These are phyloP conservation scores for Psittacula cyanocephala DNA, from an alignment of 2,113 vertebrate species.

Conservation along the genomic window DNA sequence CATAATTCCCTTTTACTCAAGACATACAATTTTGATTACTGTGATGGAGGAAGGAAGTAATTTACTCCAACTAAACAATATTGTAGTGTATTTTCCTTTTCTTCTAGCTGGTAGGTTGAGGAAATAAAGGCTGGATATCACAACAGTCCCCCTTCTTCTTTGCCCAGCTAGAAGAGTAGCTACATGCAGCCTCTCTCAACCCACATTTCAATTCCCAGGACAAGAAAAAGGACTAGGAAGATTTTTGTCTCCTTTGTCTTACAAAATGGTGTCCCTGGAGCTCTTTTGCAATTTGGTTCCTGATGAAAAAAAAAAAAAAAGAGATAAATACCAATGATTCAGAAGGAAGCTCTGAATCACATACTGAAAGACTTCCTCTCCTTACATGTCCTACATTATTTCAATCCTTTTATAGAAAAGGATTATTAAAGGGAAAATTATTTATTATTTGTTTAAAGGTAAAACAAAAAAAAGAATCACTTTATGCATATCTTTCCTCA, in stretches of 20 bases:
- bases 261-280: neutral
- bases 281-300: neutral
- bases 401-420: neutral
- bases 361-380: neutral
- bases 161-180: conserved; percentile 5
- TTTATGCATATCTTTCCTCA: neutral
- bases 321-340: neutral
- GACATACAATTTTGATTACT: neutral
- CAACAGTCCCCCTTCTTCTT: neutral
- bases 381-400: neutral
- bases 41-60: neutral
- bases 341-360: neutral
- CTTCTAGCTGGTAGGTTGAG: neutral
- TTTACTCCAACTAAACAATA: conserved; percentile 12
- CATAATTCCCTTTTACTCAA: neutral
- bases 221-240: neutral
- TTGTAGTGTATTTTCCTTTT: neutral
- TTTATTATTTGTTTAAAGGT: neutral
- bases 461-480: neutral
- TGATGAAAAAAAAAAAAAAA: neutral
- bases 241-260: neutral
- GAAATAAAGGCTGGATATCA: neutral
- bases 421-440: neutral
- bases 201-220: neutral
- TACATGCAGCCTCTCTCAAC: neutral